phyloP scores from a whole-genome alignment of 2,797 vertebrate genomes.

The Silurus lanzhouensis region DNA sequence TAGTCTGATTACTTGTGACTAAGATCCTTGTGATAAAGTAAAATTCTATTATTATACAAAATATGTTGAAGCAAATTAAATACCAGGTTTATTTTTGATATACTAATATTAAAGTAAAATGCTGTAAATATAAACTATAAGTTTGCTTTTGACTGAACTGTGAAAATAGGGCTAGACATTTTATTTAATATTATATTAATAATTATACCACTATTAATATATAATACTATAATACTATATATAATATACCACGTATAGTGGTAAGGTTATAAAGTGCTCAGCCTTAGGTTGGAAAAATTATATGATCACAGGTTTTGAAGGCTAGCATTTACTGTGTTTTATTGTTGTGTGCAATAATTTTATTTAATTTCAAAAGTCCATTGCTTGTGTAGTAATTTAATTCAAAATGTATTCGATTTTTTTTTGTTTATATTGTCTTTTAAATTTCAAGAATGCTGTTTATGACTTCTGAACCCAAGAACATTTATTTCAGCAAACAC shows the following conservation, averaged over 20 bases:
- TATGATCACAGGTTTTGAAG: neutral
- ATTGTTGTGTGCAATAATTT: neutral
- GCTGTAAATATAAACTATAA: neutral
- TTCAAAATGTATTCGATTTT: too few relatives aligned
- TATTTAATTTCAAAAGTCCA: too few relatives aligned
- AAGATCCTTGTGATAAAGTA: neutral
- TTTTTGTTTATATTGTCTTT: neutral
- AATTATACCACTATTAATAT: too few relatives aligned
- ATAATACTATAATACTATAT: too few relatives aligned
- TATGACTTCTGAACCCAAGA: neutral
- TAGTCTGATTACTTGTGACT: slow-evolving; percentile 41
- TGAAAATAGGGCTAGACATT: neutral
- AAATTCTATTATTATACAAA: neutral
- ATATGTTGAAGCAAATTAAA: neutral
- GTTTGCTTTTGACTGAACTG: neutral
- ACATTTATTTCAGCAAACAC: slow-evolving; percentile 8
- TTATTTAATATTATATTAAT: neutral
- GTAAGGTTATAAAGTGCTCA: neutral
- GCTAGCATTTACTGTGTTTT: neutral
- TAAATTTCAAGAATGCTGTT: neutral
- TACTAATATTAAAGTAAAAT: too few relatives aligned
- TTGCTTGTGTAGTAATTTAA: neutral
- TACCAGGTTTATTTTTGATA: neutral
- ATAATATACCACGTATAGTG: neutral
- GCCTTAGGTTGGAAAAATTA: neutral